phyloP scores from a whole-genome alignment of 2,888 invertebrate species.

The Sphecodes monilicornis region DNA sequence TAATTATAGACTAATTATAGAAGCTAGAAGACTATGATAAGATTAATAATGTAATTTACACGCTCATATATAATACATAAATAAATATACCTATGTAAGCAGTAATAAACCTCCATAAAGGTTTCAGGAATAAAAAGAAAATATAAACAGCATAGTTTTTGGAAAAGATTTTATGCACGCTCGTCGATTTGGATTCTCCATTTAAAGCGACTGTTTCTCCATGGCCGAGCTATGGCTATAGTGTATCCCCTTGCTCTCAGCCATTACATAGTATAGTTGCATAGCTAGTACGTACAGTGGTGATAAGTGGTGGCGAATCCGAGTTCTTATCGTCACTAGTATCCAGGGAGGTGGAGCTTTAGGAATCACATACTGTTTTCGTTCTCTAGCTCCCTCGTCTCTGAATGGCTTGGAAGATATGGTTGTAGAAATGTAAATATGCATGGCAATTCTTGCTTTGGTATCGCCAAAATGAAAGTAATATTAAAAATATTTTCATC shows the following conservation, averaged over 20 bases:
- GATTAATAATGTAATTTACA: too few relatives aligned
- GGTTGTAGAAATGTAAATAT: too few relatives aligned
- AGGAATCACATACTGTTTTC: not conserved
- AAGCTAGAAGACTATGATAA: too few relatives aligned
- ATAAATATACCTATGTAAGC: too few relatives aligned
- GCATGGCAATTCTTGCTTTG: not conserved
- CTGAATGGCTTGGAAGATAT: not conserved
- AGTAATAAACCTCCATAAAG: too few relatives aligned
- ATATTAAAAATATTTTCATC: not conserved
- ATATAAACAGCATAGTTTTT: not conserved
- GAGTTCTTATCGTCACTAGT: not conserved
- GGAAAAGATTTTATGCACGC: not conserved
- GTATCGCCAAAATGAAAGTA: constrained; percentile 85
- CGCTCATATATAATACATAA: too few relatives aligned
- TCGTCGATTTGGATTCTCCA: not conserved
- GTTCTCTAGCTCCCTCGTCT: not conserved
- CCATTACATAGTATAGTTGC: not conserved
- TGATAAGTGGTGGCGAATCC: not conserved
- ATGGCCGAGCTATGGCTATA: not conserved
- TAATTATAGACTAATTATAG: too few relatives aligned
- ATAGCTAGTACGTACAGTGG: not conserved
- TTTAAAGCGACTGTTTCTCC: too few relatives aligned
- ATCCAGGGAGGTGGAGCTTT: not conserved
- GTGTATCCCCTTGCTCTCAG: not conserved
- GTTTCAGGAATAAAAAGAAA: not conserved